phyloP scores from a whole-genome alignment of 1,140 invertebrate species.

The Lethocerus indicus region DNA sequence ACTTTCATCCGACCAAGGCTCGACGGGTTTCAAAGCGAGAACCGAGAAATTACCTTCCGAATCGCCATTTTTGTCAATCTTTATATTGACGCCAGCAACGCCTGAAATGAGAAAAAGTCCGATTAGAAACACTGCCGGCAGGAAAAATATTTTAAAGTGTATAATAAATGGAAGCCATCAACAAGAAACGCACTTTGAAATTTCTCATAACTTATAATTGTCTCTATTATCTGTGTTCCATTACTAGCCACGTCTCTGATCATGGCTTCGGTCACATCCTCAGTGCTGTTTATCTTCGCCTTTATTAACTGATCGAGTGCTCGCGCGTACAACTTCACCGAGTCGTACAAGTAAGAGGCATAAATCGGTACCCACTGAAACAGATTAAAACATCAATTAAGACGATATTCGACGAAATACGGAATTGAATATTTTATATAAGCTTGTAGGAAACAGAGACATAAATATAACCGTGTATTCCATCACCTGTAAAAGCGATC shows the following conservation, averaged over 20 bases:
- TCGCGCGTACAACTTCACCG: slow-evolving; percentile 76
- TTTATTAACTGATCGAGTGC: slow-evolving; percentile 59
- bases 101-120: slow-evolving; percentile 34
- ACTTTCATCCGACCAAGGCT: slow-evolving; percentile 11
- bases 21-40: slow-evolving; percentile 47
- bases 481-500: too few species aligned
- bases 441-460: too few species aligned
- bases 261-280: slow-evolving; percentile 33
- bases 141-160: too few species aligned
- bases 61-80: slow-evolving; percentile 81
- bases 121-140: too few species aligned
- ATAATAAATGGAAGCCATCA: not conserved
- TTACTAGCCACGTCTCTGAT: slow-evolving; percentile 56
- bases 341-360: slow-evolving; percentile 92
- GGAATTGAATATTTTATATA: too few species aligned
- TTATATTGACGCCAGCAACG: slow-evolving; percentile 79
- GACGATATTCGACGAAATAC: too few species aligned
- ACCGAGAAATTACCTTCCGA: slow-evolving; percentile 95
- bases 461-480: too few species aligned
- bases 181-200: slow-evolving; percentile 52
- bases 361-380: slow-evolving; percentile 74
- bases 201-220: slow-evolving; percentile 54
- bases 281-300: slow-evolving; percentile 17
- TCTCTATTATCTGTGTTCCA: slow-evolving; percentile 58
- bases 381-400: slow-evolving; percentile 1